A percentile compares a stretch with the other conserved stretches of the same genome.
Evolutionary conservation across 2,113 vertebrate species (phyloP).

Genomic region (Alaudala cheleensis): DNA sequence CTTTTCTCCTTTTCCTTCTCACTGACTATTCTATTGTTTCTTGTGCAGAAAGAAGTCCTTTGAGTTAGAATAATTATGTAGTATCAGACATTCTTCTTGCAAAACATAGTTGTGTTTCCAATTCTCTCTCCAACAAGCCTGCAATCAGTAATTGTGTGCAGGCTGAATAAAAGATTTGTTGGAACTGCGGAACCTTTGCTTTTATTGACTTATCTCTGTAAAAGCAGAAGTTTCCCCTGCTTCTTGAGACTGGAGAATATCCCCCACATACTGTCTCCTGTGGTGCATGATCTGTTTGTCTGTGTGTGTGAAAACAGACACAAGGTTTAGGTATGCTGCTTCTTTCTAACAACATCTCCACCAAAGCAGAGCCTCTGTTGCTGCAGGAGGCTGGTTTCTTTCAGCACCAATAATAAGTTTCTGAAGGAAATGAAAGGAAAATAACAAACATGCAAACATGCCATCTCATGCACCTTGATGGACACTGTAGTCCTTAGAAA

Average conservation of each 20-base stretch:
- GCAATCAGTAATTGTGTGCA: background rate
- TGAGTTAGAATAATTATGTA: background rate
- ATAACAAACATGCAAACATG: rapidly evolving
- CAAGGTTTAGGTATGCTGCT: background rate
- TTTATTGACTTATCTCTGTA: background rate
- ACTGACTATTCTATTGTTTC: background rate
- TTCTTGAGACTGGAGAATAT: background rate
- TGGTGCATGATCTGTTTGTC: background rate
- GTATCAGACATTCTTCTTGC: background rate
- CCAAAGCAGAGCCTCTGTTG: background rate
- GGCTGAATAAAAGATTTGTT: background rate
- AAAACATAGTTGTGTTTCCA: background rate
- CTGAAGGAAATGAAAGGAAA: background rate
- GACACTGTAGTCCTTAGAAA: background rate
- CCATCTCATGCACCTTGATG: background rate
- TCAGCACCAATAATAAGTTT: background rate
- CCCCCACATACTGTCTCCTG: background rate
- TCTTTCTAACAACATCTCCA: background rate
- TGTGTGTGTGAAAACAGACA: background rate
- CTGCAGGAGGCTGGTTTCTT: background rate
- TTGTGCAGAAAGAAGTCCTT: background rate
- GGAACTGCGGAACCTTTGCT: background rate
- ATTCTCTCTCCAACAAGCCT: background rate
- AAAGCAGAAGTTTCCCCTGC: background rate
- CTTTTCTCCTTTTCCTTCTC: background rate